Evolutionary conservation across 2,113 vertebrate genomes (phyloP).

Genomic region (Benitochromis conjunctus): DNA sequence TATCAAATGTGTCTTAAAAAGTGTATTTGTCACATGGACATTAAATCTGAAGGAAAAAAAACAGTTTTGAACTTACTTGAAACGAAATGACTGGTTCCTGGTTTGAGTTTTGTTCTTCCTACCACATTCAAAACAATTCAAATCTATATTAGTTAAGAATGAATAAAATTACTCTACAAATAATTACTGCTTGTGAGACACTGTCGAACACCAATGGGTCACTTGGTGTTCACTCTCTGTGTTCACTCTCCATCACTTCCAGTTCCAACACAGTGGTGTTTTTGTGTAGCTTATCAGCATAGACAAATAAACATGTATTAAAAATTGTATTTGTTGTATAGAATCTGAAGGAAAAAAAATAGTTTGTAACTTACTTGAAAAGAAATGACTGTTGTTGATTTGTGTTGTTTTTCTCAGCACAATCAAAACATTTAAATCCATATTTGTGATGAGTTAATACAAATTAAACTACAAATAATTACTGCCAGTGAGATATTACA

Average conservation of each 20-base stretch:
- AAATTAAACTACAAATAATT: not conserved
- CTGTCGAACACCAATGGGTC: not conserved
- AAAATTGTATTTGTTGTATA: not conserved
- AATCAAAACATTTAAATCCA: not conserved
- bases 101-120: not conserved
- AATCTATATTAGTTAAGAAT: not conserved
- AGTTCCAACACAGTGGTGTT: not conserved
- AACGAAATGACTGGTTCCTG: not conserved
- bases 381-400: not conserved
- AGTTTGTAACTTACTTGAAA: not conserved
- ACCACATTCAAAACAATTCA: not conserved
- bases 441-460: not conserved
- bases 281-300: not conserved
- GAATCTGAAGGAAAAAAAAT: not conserved
- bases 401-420: not conserved
- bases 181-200: not conserved
- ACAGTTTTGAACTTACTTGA: not conserved
- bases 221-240: not conserved
- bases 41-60: not conserved
- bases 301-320: not conserved
- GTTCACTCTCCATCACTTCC: no score
- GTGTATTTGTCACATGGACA: not conserved
- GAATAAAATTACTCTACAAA: not conserved
- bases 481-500: not conserved
- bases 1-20: not conserved